Evolutionary conservation across 1,140 invertebrate genomes (phyloP), one percentile per base, ranked within the genome.

Genomic region (Tribolium castaneum): DNA sequence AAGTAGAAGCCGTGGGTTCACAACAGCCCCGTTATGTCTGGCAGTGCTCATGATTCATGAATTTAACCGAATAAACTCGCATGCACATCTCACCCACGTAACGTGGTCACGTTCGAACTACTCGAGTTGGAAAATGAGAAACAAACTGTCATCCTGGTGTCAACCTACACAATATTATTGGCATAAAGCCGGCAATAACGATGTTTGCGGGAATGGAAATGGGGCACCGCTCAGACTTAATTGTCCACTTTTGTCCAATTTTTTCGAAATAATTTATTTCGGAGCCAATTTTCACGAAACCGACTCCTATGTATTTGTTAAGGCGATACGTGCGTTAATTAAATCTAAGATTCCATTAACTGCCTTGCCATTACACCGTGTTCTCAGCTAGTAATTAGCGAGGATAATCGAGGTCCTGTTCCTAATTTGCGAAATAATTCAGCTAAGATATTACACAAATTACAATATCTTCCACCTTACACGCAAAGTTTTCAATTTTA

Each of bases 371-470:
- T 45, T 51, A 72, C 71, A 73, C 25, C 34, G 19, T 30, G 49
- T 54, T 51, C 50, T 35, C 59, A 12, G 9, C 71, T 73, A 12
- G 71, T 73, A 73, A 73, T 73, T 73, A 73, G 49, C 49, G 30
- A 25, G 49, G 71, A 73, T 73, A 73, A 73, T 73, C 71, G 71
- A 73, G 71, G 71, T 73, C 71, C 34, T 66, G 59, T 66, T 66
- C 59, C 10, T 22, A 66, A 66, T 66, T 66, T 66, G 59, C n/a
- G 59, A 66, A 35, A 66, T 66, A 66, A 66, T 66, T 66, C 59
- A 22, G 6, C 59, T 66, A 66, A 30, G 30, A 66, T 66, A 66
- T 66, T 35, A 66, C 25, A 35, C 59, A 66, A 66, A 66, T 66
- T 66, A 66, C 30, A 35, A 39, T 35, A 66, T 66, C 30, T 66